Evolutionary conservation across 2,888 invertebrate species (phyloP).

Genomic region (Psylliodes chrysocephalus): DNA sequence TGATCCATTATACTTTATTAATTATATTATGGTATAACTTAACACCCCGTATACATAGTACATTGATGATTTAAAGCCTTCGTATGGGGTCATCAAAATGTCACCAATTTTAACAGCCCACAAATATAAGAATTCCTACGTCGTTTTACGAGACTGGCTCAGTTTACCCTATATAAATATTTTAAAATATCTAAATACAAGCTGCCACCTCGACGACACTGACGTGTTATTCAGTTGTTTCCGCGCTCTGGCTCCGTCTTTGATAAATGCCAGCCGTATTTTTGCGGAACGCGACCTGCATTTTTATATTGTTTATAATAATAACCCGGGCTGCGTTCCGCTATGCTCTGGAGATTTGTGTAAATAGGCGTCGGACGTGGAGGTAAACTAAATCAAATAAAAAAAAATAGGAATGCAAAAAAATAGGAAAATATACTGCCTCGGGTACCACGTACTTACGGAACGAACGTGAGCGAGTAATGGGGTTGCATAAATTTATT

Average conservation of each 20-base stretch:
- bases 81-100: too few species aligned
- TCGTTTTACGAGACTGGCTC: background rate
- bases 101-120: too few species aligned
- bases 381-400: constrained; percentile 36
- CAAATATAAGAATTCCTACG: too few species aligned
- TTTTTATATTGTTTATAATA: constrained; percentile 42
- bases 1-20: too few species aligned
- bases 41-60: too few species aligned
- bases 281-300: constrained; percentile 36
- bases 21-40: too few species aligned
- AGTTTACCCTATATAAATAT: background rate
- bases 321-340: constrained; percentile 29
- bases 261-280: constrained; percentile 37
- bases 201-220: constrained; percentile 21
- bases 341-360: constrained; percentile 34
- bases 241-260: constrained; percentile 24
- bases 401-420: constrained; percentile 10
- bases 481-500: constrained; percentile 17
- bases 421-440: constrained; percentile 23
- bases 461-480: constrained; percentile 4
- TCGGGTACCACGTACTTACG: constrained; percentile 20
- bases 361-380: constrained; percentile 34
- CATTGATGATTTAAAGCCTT: too few species aligned
- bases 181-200: background rate
- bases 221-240: constrained; percentile 30